Conservation (phyloP, 1,140 invertebrate genomes). For the Acromyrmex echinatior region DNA sequence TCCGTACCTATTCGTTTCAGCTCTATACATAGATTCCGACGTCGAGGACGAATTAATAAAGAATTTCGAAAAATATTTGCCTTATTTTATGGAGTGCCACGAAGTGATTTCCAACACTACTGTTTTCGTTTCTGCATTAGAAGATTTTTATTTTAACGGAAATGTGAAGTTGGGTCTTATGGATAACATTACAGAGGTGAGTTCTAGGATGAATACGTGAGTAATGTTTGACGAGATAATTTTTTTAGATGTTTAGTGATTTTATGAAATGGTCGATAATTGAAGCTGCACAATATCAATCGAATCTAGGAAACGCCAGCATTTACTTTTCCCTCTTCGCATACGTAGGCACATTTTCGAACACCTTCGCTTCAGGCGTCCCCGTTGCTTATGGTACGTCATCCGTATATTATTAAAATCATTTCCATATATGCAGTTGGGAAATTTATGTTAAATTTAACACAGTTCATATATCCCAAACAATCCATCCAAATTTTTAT, state of each 20-base stretch:
- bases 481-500: no score
- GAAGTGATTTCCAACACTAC: slow-evolving; percentile 58
- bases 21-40: background rate
- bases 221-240: slow-evolving; percentile 15
- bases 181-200: slow-evolving; percentile 65
- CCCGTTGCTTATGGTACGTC: slow-evolving; percentile 75
- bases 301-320: slow-evolving; percentile 72
- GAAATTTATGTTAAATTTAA: no score
- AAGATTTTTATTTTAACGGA: slow-evolving; percentile 75
- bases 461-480: no score
- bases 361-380: slow-evolving; percentile 49
- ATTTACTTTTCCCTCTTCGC: slow-evolving; percentile 79
- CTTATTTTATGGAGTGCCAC: slow-evolving; percentile 7
- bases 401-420: background rate
- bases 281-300: slow-evolving; percentile 67
- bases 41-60: background rate
- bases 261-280: slow-evolving; percentile 72
- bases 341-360: slow-evolving; percentile 79
- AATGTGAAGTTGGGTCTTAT: slow-evolving; percentile 8
- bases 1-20: slow-evolving; percentile 28
- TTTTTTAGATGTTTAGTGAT: slow-evolving; percentile 75
- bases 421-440: no score
- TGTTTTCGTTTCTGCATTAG: slow-evolving; percentile 55
- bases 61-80: slow-evolving; percentile 54
- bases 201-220: background rate